Conservation (phyloP, 2,888 invertebrate species). For the Antitype chi region DNA sequence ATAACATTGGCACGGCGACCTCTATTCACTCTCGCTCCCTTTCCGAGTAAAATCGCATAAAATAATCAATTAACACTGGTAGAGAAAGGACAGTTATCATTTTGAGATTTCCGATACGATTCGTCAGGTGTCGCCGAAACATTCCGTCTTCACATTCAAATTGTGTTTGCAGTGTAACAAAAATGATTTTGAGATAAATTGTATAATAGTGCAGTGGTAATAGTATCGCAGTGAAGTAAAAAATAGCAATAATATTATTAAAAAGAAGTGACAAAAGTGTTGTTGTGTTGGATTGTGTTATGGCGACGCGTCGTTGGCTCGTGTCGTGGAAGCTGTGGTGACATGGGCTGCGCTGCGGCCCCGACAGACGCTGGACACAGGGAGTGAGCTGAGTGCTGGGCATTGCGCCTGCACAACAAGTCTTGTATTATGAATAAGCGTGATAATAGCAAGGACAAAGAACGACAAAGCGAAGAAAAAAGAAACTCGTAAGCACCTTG, state of each 20-base stretch:
- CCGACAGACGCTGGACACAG: conserved; percentile 84
- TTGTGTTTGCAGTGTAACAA: conserved; percentile 86
- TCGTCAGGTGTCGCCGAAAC: conserved; percentile 85
- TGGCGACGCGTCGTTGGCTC: conserved; percentile 82
- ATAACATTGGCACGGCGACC: conserved; percentile 89
- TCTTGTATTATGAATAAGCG: conserved; percentile 90
- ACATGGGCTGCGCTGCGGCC: conserved; percentile 88
- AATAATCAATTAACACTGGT: conserved; percentile 52
- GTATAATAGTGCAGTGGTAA: conserved; percentile 84
- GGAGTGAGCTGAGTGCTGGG: conserved; percentile 88
- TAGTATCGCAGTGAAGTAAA: conserved; percentile 80
- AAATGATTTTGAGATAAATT: conserved; percentile 91
- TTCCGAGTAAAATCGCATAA: conserved; percentile 76
- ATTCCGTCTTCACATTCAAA: conserved; percentile 72
- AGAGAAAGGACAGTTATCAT: conserved; percentile 44
- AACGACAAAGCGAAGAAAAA: conserved; percentile 90
- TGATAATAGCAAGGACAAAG: conserved; percentile 89
- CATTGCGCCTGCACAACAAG: conserved; percentile 86
- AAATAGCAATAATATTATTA: conserved; percentile 78
- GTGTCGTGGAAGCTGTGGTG: conserved; percentile 82
- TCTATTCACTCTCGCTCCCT: conserved; percentile 81
- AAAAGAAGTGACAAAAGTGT: conserved; percentile 74
- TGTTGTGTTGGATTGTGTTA: conserved; percentile 80
- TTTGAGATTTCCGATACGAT: conserved; percentile 54
- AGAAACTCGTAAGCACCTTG: conserved; percentile 85